These are phyloP conservation scores for Lycorma delicatula DNA, from an alignment of 1,140 invertebrate genomes.

Conservation along the genomic window DNA sequence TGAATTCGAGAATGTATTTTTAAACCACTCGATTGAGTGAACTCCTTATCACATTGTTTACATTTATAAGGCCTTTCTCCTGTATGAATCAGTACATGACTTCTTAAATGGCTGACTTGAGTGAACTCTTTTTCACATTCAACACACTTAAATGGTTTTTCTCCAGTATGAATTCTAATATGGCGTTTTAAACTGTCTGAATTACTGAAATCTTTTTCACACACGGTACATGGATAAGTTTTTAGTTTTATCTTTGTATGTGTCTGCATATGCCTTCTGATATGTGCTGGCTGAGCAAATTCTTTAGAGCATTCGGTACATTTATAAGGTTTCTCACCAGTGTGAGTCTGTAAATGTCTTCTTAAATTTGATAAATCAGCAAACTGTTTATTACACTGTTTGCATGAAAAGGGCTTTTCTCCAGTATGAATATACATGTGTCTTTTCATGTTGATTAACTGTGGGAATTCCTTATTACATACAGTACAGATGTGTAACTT, in stretches of 20 bases:
- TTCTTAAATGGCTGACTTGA: constrained; percentile 27
- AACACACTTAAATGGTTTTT: constrained; percentile 27
- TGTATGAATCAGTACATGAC: constrained; percentile 29
- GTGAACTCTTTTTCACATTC: constrained; percentile 29
- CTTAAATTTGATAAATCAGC: neutral
- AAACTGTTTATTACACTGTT: constrained; percentile 11
- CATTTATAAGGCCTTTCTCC: constrained; percentile 29
- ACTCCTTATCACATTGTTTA: constrained; percentile 23
- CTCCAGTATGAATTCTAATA: constrained; percentile 29
- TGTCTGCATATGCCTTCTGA: constrained; percentile 42
- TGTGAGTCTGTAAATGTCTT: neutral
- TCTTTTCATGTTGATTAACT: neutral
- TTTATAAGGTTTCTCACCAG: neutral
- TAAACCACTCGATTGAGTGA: neutral
- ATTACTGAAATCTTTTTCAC: constrained; percentile 49
- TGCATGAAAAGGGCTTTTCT: neutral
- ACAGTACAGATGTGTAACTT: neutral
- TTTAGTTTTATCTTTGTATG: constrained; percentile 55
- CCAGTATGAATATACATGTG: constrained; percentile 9
- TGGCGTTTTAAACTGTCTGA: constrained; percentile 51
- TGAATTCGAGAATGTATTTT: constrained; percentile 1
- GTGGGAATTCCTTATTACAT: neutral
- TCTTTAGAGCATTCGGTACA: constrained; percentile 21
- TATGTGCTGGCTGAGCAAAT: constrained; percentile 27
- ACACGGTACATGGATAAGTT: constrained; percentile 51